A percentile compares a stretch with the other conserved stretches of the same genome.
Conservation (phyloP, 2,888 invertebrate species). For the Halictus ligatus region DNA sequence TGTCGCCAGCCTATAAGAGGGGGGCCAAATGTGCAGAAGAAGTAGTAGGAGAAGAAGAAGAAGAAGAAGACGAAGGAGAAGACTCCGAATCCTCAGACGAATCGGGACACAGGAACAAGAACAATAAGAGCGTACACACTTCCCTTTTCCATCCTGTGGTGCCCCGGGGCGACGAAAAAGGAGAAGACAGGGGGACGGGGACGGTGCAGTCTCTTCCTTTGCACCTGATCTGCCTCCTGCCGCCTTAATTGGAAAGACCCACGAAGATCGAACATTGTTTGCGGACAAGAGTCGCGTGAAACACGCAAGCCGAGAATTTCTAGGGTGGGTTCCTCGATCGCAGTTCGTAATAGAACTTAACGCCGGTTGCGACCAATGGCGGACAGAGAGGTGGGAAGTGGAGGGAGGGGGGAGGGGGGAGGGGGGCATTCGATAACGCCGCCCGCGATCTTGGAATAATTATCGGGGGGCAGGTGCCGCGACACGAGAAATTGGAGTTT, state of each 20-base stretch:
- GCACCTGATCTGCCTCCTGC: slow-evolving; percentile 67
- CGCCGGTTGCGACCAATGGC: slow-evolving; percentile 3
- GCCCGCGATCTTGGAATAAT: slow-evolving; percentile 56
- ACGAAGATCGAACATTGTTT: slow-evolving; percentile 70
- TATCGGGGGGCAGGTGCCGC: slow-evolving; percentile 50
- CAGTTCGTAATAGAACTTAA: slow-evolving; percentile 55
- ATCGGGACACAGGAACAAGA: background rate
- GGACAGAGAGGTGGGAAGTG: background rate
- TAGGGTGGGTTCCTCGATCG: slow-evolving; percentile 45
- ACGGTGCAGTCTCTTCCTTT: slow-evolving; percentile 72
- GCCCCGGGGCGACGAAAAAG: slow-evolving; percentile 43
- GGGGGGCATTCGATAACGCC: slow-evolving; percentile 38
- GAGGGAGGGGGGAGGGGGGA: background rate
- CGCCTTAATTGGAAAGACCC: slow-evolving; percentile 73
- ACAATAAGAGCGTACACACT: slow-evolving; percentile 13
- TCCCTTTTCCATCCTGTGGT: slow-evolving; percentile 19
- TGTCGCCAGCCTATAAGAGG: slow-evolving; percentile 64
- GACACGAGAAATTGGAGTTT: slow-evolving; percentile 58
- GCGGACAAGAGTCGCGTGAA: slow-evolving; percentile 70
- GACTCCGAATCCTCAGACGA: background rate
- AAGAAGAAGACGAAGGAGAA: background rate
- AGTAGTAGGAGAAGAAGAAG: background rate
- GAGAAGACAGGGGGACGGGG: slow-evolving; percentile 13
- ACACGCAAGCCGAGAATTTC: slow-evolving; percentile 65
- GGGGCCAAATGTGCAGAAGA: background rate